Percentiles rank a stretch among this genome's conserved stretches.
These are phyloP conservation scores for Cossypha dichroa DNA, from an alignment of 2,797 vertebrate species.

Conservation along the genomic window DNA sequence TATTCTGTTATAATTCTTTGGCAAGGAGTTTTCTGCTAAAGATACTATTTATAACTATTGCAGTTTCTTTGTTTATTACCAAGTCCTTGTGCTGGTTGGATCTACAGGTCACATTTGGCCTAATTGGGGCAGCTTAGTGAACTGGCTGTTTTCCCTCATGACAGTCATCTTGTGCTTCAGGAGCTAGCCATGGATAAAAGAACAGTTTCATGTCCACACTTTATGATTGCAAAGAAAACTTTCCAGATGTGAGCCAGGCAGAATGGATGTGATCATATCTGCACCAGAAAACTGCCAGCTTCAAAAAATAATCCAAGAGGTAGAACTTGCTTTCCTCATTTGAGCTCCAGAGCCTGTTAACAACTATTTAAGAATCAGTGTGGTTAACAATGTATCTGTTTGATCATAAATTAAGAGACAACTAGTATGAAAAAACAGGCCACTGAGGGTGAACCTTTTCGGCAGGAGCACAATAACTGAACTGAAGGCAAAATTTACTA, in stretches of 20 bases:
- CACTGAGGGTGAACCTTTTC: neutral
- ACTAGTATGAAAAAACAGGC: neutral
- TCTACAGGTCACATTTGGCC: neutral
- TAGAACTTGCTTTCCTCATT: neutral
- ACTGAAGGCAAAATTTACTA: neutral
- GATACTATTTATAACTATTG: neutral
- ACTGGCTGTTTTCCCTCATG: neutral
- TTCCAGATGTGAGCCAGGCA: neutral
- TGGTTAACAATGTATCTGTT: neutral
- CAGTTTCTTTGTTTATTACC: neutral
- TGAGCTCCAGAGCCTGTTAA: neutral
- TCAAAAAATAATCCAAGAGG: neutral
- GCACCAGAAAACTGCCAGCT: neutral
- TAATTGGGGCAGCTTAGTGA: neutral
- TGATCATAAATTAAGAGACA: neutral
- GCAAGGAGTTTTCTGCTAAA: neutral
- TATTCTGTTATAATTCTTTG: neutral
- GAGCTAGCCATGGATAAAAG: neutral
- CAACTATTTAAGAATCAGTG: neutral
- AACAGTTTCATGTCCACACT: neutral
- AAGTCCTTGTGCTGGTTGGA: neutral
- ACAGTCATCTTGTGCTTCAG: constrained; percentile 13
- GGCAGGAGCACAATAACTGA: neutral
- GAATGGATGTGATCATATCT: neutral
- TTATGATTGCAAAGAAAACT: neutral